phyloP scores from a whole-genome alignment of 2,888 invertebrate species.

The Parnassius glacialis region DNA sequence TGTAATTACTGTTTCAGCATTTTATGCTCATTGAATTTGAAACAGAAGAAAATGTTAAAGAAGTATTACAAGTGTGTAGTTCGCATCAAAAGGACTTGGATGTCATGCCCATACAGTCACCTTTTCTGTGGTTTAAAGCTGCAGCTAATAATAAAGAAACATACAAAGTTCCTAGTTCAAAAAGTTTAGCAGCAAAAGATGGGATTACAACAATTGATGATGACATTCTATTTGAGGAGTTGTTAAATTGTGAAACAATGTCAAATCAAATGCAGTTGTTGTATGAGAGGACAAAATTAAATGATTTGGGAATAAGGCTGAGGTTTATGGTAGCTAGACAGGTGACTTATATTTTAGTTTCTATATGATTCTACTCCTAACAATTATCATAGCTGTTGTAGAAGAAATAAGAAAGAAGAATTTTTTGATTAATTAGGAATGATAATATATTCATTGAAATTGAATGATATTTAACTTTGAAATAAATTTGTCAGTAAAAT shows the following conservation, averaged over 20 bases:
- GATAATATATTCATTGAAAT: no score
- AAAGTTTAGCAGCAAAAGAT: constrained; percentile 55
- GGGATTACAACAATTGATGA: constrained; percentile 68
- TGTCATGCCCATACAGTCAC: constrained; percentile 84
- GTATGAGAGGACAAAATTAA: constrained; percentile 82
- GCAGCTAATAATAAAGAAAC: constrained; percentile 48
- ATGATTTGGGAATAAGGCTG: constrained; percentile 87
- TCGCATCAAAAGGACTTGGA: constrained; percentile 80
- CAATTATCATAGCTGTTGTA: neutral
- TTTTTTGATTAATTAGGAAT: no score
- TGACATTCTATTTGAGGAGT: constrained; percentile 62
- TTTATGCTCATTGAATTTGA: constrained; percentile 89
- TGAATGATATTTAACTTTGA: no score
- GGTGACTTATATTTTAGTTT: constrained; percentile 41
- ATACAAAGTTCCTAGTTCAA: constrained; percentile 29
- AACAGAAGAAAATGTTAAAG: constrained; percentile 72
- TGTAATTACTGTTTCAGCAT: constrained; percentile 70
- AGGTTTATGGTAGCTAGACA: constrained; percentile 89
- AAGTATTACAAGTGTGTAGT: constrained; percentile 78
- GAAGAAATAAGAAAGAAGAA: no score
- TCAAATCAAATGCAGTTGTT: constrained; percentile 86
- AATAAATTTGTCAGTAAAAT: no score
- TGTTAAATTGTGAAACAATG: constrained; percentile 74
- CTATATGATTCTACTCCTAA: neutral
- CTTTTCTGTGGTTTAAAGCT: constrained; percentile 87